Base-by-base conservation (phyloP, 2,888 invertebrate genomes). In the Scaeva pyrastri region DNA sequence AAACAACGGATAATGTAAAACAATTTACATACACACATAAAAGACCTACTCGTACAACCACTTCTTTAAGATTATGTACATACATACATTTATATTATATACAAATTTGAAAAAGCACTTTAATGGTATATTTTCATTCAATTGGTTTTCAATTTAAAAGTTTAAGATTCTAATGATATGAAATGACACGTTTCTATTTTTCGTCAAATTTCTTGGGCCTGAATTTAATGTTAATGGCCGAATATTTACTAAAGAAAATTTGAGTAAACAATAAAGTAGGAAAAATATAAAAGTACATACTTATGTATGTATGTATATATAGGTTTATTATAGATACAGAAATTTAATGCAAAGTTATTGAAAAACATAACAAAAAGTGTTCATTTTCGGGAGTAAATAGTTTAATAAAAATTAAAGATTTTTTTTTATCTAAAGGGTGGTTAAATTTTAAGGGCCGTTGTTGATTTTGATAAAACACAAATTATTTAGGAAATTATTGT, bases 71-170 rank as follows among this genome's bases (percentile, higher is more conserved):
- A 1, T 31, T 31, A 31, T 5, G 31, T 31, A 4, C n/a, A n/a
- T 31, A 41, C 52, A n/a, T n/a, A n/a, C n/a, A n/a, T n/a, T n/a
- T n/a, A n/a, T n/a, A n/a, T n/a, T n/a, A n/a, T n/a, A n/a, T 43
- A 68, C 14, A 23, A 58, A 39, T 2, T 58, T 12, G 6, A 11
- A 31, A 31, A 50, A 56, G 48, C 71, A 84, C 64, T 74, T 66
- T 36, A 48, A 50, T 7, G 64, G 58, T 39, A 71, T 75, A 79
- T 75, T 56, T 56, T 56, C 66, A 39, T 23, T 75, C 74, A 52
- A 84, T 84, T 79, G 79, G 50, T 84, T 79, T 84, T 84, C 84
- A 79, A 79, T 75, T 75, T 84, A 48, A 71, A 84, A 84, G 80
- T 70, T 68, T 85, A 85, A 85, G 85, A 85, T 80, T 68, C 62